A percentile compares a stretch with the other conserved stretches of the same genome.
Conservation (phyloP, 2,113 vertebrate species). For the Leucopsar rothschildi region DNA sequence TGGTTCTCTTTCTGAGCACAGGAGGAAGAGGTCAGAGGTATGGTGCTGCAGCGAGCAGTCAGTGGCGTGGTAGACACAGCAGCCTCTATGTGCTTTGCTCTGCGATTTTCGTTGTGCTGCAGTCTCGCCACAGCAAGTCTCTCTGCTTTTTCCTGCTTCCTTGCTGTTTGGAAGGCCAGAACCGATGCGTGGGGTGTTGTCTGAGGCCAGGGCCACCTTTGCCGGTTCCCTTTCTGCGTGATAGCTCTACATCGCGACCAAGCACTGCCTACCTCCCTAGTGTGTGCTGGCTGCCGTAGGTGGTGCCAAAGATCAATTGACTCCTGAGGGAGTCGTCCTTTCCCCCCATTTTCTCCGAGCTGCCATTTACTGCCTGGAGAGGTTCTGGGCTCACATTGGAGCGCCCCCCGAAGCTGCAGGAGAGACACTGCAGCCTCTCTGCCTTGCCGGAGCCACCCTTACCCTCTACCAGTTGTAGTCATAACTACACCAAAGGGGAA, state of each 20-base stretch:
- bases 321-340: not conserved
- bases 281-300: not conserved
- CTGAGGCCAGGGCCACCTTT: not conserved
- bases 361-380: not conserved
- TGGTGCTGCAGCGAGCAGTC: not conserved
- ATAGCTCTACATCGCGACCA: not conserved
- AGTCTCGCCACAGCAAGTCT: not conserved
- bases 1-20: not conserved
- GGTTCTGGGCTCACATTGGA: not conserved
- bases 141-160: not conserved
- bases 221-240: not conserved
- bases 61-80: not conserved
- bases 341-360: not conserved
- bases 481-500: not conserved
- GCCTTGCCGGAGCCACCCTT: not conserved
- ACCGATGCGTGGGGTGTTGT: not conserved
- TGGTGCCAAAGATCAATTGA: not conserved
- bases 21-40: not conserved
- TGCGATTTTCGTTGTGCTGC: not conserved
- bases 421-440: not conserved
- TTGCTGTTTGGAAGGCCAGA: not conserved
- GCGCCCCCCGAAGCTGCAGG: not conserved
- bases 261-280: not conserved
- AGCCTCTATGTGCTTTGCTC: not conserved
- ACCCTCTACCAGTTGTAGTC: not conserved